Percentiles rank a stretch among this genome's conserved stretches.
Evolutionary conservation across 2,888 invertebrate species (phyloP).

Genomic region (Pachydiplax longipennis): DNA sequence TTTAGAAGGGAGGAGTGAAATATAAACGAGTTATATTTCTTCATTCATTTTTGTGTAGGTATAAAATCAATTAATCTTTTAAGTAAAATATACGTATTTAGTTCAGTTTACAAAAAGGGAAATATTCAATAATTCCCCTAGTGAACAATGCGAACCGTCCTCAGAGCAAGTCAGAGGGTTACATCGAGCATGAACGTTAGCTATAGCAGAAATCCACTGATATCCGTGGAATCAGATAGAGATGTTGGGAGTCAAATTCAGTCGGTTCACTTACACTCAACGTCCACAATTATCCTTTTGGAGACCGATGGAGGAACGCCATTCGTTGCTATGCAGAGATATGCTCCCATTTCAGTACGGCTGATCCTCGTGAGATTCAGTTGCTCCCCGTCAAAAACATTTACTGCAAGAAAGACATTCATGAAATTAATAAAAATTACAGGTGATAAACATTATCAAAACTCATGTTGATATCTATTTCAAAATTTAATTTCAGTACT

Average conservation of each 20-base stretch:
- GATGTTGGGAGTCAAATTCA: not conserved
- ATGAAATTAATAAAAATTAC: not conserved
- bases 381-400: conserved; percentile 83
- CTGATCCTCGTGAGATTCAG: conserved; percentile 86
- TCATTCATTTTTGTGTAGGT: too few species aligned
- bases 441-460: not conserved
- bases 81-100: too few species aligned
- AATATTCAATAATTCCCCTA: too few species aligned
- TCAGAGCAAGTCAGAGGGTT: too few species aligned
- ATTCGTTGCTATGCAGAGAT: conserved; percentile 84
- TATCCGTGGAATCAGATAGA: not conserved
- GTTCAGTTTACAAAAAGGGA: too few species aligned
- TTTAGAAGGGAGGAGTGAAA: too few species aligned
- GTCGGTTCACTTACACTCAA: conserved; percentile 79
- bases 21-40: too few species aligned
- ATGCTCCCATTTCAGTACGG: conserved; percentile 87
- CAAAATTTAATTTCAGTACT: not conserved
- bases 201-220: not conserved
- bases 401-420: conserved; percentile 68
- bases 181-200: too few species aligned
- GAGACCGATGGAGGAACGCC: conserved; percentile 91
- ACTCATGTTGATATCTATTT: not conserved
- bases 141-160: too few species aligned
- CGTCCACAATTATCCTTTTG: conserved; percentile 89
- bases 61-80: too few species aligned